A percentile compares a stretch with the other conserved stretches of the same genome.
Conservation (phyloP, 2,797 vertebrate genomes). For the Spea hammondii region DNA sequence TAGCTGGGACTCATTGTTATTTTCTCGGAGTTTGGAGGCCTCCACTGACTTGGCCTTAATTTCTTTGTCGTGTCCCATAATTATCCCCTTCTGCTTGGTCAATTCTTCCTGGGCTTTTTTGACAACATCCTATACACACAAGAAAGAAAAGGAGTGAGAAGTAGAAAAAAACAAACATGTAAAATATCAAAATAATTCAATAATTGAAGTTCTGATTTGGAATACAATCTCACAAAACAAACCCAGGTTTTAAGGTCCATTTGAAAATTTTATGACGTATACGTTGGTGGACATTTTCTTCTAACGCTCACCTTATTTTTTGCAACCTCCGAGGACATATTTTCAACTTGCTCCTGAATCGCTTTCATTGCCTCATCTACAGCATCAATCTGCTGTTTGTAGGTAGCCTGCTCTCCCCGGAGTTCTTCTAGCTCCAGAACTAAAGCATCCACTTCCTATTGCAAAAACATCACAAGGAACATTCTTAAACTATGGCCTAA, state of each 20-base stretch:
- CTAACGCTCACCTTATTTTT: constrained; percentile 76
- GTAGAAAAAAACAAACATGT: too few species aligned
- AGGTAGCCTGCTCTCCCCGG: constrained; percentile 78
- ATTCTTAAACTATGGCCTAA: too few species aligned
- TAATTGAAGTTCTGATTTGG: too few species aligned
- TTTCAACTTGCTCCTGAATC: constrained; percentile 77
- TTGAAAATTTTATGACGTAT: too few species aligned
- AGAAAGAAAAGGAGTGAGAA: not conserved
- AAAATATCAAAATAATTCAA: too few species aligned
- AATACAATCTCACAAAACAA: too few species aligned
- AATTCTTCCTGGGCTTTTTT: constrained; percentile 82
- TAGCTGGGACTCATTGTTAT: constrained; percentile 83
- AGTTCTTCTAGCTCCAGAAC: constrained; percentile 85
- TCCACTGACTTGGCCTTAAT: constrained; percentile 81
- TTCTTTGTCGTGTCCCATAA: constrained; percentile 77
- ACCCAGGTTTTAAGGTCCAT: not conserved
- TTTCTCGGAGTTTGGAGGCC: constrained; percentile 70
- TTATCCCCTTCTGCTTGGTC: constrained; percentile 79
- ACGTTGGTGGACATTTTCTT: not conserved
- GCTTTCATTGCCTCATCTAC: constrained; percentile 78
- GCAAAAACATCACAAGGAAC: constrained; percentile 1
- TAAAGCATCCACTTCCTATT: constrained; percentile 83
- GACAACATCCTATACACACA: constrained; percentile 74
- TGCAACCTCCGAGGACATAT: constrained; percentile 72
- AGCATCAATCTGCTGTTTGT: constrained; percentile 80